Conservation (phyloP, 2,113 vertebrate species). For the Dissostichus mawsoni region DNA sequence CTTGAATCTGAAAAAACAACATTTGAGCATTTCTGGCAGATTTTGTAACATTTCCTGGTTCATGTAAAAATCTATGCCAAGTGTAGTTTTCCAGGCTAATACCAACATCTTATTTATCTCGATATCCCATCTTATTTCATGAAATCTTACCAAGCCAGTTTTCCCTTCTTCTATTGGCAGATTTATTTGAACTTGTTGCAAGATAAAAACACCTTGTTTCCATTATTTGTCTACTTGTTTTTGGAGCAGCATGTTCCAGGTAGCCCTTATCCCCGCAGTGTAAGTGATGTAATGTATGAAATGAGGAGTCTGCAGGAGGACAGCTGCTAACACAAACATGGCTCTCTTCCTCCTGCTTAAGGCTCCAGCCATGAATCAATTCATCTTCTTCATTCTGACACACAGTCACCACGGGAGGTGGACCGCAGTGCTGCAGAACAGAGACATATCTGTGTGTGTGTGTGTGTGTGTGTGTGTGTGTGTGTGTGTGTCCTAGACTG, state of each 20-base stretch:
- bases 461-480: constrained; percentile 2
- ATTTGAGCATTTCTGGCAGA: no score
- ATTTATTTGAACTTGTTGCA: no score
- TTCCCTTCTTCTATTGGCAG: no score
- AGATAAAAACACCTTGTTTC: no score
- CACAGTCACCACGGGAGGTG: constrained; percentile 26
- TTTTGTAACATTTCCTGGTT: no score
- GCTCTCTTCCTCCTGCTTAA: constrained; percentile 4
- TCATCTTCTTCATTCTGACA: constrained; percentile 53
- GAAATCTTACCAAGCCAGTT: no score
- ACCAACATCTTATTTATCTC: no score
- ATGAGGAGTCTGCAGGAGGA: background rate
- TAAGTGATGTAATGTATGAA: constrained; percentile 23
- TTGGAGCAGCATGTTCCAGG: background rate
- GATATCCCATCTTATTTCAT: no score
- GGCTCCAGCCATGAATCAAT: constrained; percentile 58
- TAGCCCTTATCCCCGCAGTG: constrained; percentile 11
- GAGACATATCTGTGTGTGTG: constrained; percentile 30
- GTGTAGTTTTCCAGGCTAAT: no score
- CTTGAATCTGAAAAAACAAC: no score
- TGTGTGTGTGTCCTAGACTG: constrained; percentile 17
- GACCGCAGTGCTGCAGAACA: background rate
- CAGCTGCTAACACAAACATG: constrained; percentile 32
- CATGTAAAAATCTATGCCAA: no score
- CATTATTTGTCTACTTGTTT: no score